Conservation (phyloP, 2,888 invertebrate genomes). For the Megastigmus dorsalis region DNA sequence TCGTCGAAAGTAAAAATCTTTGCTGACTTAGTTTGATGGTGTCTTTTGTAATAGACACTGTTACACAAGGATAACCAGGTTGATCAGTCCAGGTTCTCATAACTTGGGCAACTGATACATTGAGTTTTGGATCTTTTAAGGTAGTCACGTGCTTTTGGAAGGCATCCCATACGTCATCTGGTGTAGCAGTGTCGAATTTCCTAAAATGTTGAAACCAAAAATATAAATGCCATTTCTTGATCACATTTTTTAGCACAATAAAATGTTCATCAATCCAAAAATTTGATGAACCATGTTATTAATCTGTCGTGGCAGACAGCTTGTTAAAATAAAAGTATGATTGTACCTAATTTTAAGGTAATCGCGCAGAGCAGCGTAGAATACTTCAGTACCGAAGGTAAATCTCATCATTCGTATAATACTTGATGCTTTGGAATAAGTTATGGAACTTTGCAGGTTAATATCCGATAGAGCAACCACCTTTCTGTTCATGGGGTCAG, state of each 20-base stretch:
- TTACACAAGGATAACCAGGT: slow-evolving; percentile 88
- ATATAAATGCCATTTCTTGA: background rate
- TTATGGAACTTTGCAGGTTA: slow-evolving; percentile 62
- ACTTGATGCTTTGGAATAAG: slow-evolving; percentile 69
- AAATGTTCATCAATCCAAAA: no score
- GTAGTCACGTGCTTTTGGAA: slow-evolving; percentile 58
- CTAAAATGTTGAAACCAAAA: slow-evolving; percentile 42
- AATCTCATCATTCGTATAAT: slow-evolving; percentile 93
- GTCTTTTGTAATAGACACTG: slow-evolving; percentile 79
- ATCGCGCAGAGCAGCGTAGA: slow-evolving; percentile 69
- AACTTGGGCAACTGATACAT: slow-evolving; percentile 79
- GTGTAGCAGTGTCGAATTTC: slow-evolving; percentile 58
- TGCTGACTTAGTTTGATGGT: slow-evolving; percentile 70
- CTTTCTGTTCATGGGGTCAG: slow-evolving; percentile 72
- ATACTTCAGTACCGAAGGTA: slow-evolving; percentile 86
- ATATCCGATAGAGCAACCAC: slow-evolving; percentile 76
- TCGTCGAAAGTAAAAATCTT: slow-evolving; percentile 62
- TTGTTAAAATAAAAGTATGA: no score
- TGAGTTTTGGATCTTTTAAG: background rate
- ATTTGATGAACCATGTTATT: background rate
- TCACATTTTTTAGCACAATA: no score
- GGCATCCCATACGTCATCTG: slow-evolving; percentile 65
- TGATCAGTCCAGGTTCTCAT: slow-evolving; percentile 93
- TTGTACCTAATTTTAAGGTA: slow-evolving; percentile 66
- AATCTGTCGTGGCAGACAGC: background rate